Evolutionary conservation across 92 coral and sea anemone species (phyloP).

Genomic region (Paragorgia papillata): DNA sequence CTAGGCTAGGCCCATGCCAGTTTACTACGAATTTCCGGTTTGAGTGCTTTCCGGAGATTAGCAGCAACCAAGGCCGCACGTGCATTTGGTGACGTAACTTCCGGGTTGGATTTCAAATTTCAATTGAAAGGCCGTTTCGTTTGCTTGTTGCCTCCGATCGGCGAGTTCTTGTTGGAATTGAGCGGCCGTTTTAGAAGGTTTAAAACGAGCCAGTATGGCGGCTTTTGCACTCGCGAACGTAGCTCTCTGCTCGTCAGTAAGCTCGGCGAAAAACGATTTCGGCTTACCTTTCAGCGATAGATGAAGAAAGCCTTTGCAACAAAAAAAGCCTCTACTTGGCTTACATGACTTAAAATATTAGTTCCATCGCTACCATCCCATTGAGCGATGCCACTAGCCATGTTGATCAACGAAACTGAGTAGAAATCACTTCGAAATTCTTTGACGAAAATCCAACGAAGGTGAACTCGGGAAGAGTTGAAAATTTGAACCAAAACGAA

Average conservation of each 20-base stretch:
- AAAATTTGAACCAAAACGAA: too few species aligned
- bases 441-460: not conserved
- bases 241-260: not conserved
- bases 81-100: not conserved
- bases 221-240: slow-evolving; percentile 7
- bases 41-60: slow-evolving; percentile 6
- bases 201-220: slow-evolving; percentile 8
- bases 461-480: too few species aligned
- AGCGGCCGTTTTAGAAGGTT: slow-evolving; percentile 11
- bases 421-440: not conserved
- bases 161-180: slow-evolving; percentile 15
- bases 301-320: slow-evolving; percentile 1
- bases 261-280: slow-evolving; percentile 9
- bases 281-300: slow-evolving; percentile 5
- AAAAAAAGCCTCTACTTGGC: slow-evolving; percentile 4
- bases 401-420: not conserved
- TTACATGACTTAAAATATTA: slow-evolving; percentile 12
- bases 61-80: slow-evolving; percentile 13
- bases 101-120: slow-evolving; percentile 2
- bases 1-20: not conserved
- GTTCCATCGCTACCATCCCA: slow-evolving; percentile 19
- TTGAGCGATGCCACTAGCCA: slow-evolving; percentile 2
- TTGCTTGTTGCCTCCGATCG: not conserved
- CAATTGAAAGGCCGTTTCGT: not conserved
- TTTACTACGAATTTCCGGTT: slow-evolving; percentile 10